Percentiles rank a stretch among this genome's conserved stretches.
phyloP scores from a whole-genome alignment of 2,888 invertebrate genomes.

The Vesta saturnalis region DNA sequence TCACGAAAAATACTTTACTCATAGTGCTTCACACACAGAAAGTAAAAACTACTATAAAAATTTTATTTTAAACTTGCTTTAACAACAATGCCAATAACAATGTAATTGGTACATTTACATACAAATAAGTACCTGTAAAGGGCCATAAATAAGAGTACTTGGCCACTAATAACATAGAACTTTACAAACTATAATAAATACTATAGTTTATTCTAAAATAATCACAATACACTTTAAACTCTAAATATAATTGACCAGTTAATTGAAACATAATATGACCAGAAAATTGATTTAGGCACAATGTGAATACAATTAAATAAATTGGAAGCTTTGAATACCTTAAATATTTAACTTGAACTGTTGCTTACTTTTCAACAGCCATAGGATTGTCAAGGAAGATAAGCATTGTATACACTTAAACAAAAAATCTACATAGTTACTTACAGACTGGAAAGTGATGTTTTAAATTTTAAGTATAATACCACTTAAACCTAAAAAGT shows the following conservation, averaged over 20 bases:
- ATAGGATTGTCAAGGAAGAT: constrained; percentile 25
- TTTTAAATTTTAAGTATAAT: background rate
- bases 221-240: constrained; percentile 26
- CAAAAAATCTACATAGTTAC: background rate
- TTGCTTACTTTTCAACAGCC: constrained; percentile 9
- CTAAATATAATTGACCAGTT: background rate
- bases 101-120: constrained; percentile 12
- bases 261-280: constrained; percentile 16
- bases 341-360: background rate
- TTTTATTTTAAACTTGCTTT: constrained; percentile 14
- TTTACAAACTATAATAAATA: constrained; percentile 23
- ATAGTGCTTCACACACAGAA: too few relatives aligned
- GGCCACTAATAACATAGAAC: background rate
- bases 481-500: too few relatives aligned
- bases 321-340: background rate
- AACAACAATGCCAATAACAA: constrained; percentile 24
- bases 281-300: constrained; percentile 23
- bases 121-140: constrained; percentile 13
- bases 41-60: constrained; percentile 20
- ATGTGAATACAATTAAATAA: constrained; percentile 19
- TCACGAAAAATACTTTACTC: too few relatives aligned
- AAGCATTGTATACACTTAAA: background rate
- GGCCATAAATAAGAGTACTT: background rate
- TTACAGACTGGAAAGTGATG: too few relatives aligned
- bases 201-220: constrained; percentile 21